Evolutionary conservation across 2,888 invertebrate genomes (phyloP).

Genomic region (Pasiphila rectangulata): DNA sequence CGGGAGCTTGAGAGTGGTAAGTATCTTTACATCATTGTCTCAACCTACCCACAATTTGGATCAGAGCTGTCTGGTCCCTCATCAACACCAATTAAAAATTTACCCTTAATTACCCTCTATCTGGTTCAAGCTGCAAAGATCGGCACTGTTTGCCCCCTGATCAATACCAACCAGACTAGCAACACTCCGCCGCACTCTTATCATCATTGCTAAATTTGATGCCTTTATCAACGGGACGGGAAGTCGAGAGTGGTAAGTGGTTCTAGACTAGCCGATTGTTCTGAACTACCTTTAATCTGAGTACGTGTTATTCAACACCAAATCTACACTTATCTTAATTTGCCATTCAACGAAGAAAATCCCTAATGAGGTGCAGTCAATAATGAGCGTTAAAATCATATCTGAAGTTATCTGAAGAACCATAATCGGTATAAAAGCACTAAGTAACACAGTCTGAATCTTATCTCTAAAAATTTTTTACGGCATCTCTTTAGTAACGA

Average conservation of each 20-base stretch:
- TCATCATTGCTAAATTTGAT: constrained; percentile 93
- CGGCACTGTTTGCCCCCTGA: constrained; percentile 91
- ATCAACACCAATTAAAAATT: too few species aligned
- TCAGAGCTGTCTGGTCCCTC: too few species aligned
- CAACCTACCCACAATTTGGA: too few species aligned
- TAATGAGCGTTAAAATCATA: too few species aligned
- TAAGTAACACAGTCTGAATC: too few species aligned
- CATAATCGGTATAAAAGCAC: too few species aligned
- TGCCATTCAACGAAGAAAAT: too few species aligned
- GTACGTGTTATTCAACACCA: constrained; percentile 92
- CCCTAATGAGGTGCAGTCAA: too few species aligned
- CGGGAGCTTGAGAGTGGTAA: constrained; percentile 84
- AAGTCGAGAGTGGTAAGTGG: constrained; percentile 82
- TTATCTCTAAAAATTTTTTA: too few species aligned
- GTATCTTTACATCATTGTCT: constrained; percentile 14
- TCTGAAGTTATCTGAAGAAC: too few species aligned
- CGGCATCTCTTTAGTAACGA: too few species aligned
- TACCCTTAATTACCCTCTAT: constrained; percentile 94
- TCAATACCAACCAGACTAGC: constrained; percentile 95
- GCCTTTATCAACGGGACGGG: constrained; percentile 90
- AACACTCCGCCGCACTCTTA: constrained; percentile 92
- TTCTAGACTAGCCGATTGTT: neutral
- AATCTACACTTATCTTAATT: constrained; percentile 97
- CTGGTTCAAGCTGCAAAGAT: constrained; percentile 96
- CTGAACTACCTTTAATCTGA: constrained; percentile 96